A percentile compares a stretch with the other conserved stretches of the same genome.
Conservation (phyloP, 2,888 invertebrate species). For the Amphiduros pacificus region DNA sequence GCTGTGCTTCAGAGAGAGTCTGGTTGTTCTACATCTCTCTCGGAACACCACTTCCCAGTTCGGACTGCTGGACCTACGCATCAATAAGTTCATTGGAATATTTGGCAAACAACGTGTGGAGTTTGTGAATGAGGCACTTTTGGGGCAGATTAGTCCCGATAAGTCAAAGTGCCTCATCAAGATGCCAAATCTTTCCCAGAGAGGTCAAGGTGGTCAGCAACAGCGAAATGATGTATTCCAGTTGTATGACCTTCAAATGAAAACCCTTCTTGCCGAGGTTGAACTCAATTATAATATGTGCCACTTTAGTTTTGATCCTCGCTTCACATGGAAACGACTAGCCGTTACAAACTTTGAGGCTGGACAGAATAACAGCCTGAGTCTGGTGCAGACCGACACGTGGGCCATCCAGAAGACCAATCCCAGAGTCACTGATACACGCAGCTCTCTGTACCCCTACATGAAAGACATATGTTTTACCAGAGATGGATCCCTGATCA, state of each 20-base stretch:
- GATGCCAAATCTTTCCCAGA: constrained; percentile 35
- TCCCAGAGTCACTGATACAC: constrained; percentile 42
- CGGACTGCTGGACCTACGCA: constrained; percentile 53
- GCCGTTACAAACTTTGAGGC: constrained; percentile 53
- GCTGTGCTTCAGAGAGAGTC: constrained; percentile 52
- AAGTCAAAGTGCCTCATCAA: constrained; percentile 52
- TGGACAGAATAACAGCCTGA: constrained; percentile 50
- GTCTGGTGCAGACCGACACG: constrained; percentile 41
- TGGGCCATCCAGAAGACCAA: constrained; percentile 51
- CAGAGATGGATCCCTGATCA: constrained; percentile 51
- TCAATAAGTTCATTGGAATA: constrained; percentile 56
- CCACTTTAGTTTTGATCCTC: constrained; percentile 56
- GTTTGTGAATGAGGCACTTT: constrained; percentile 51
- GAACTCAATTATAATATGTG: constrained; percentile 31
- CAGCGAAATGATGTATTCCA: constrained; percentile 41
- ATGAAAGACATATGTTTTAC: constrained; percentile 52
- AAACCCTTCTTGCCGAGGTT: constrained; percentile 43
- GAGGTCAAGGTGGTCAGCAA: neutral
- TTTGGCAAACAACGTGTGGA: constrained; percentile 55
- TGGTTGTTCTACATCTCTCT: constrained; percentile 53
- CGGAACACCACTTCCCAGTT: constrained; percentile 56
- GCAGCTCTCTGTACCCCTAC: constrained; percentile 45
- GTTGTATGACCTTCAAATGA: constrained; percentile 49
- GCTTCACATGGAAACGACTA: constrained; percentile 48
- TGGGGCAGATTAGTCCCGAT: constrained; percentile 56